Evolutionary conservation across 1,140 invertebrate species (phyloP), one percentile per base, ranked within the genome.

Genomic region (Mya arenaria): DNA sequence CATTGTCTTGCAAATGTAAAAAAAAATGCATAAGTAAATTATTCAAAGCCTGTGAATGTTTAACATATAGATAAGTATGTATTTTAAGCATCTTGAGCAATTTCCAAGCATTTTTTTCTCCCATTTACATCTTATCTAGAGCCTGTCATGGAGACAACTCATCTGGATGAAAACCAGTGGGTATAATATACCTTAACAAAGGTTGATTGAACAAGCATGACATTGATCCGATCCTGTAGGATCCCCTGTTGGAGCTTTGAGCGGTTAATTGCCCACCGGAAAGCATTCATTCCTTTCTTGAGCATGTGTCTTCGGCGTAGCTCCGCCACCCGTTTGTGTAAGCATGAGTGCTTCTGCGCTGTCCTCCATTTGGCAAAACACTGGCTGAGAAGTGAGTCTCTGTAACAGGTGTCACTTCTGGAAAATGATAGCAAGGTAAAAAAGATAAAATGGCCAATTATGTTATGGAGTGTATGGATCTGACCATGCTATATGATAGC

Each of bases 201-300:
- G 30, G 52, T 74, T 10, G 80, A 52, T 4, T 63, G 30, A 8
- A 85, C 34, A n/a, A 83, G 36, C 37, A 84, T 82, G 4, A 37
- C 65, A 34, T 74, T 87, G n/a, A 85, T 66, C 30, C 82, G 81
- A 10, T 80, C 72, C 69, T 87, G 84, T 15, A 85, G 68, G 1
- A 87, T 87, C 23, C 77, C 84, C 37, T 84, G 74, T 32, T 85
- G 82, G 15, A 87, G 81, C n/a, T 77, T 82, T 0, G 84, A 85
- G 0, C 86, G 60, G 73, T 84, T 87, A 25, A 87, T 87, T 3
- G 86, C 84, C 86, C 86, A 87, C 55, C 80, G 84, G 19, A 87
- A 87, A 8, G 82, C 86, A 63, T 84, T 84, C 86, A 87, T 87
- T 15, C 84, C 86, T 66, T 87, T 87, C 48, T 68, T 62, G 19